Conservation (phyloP, 2,797 vertebrate genomes). For the Mus spretus region DNA sequence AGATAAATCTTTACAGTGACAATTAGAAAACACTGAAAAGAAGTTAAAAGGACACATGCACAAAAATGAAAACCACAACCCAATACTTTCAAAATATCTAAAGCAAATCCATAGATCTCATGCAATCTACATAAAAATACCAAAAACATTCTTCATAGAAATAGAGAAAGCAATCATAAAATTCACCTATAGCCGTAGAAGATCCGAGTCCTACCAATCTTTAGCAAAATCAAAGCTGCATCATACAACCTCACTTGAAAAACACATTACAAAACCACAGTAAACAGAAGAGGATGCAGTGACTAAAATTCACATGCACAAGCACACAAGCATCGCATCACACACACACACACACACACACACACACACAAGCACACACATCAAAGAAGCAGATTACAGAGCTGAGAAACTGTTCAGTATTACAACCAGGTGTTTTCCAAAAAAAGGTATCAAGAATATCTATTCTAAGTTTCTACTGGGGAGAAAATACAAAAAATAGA, state of each 20-base stretch:
- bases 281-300: neutral
- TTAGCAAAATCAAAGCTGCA: neutral
- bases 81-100: neutral
- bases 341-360: neutral
- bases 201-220: neutral
- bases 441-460: neutral
- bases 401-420: neutral
- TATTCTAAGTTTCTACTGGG: neutral
- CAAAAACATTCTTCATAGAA: neutral
- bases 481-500: neutral
- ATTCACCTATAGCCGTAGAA: neutral
- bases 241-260: neutral
- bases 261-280: neutral
- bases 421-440: neutral
- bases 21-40: neutral
- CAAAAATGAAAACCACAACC: neutral
- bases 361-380: neutral
- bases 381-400: neutral
- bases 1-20: neutral
- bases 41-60: neutral
- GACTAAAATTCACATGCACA: neutral
- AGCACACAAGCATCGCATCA: too few species aligned
- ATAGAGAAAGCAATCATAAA: neutral
- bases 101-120: neutral
- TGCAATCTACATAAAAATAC: neutral